A percentile compares a stretch with the other conserved stretches of the same genome.
Conservation (phyloP, 2,797 vertebrate species). For the Philypnodon macrostomus region DNA sequence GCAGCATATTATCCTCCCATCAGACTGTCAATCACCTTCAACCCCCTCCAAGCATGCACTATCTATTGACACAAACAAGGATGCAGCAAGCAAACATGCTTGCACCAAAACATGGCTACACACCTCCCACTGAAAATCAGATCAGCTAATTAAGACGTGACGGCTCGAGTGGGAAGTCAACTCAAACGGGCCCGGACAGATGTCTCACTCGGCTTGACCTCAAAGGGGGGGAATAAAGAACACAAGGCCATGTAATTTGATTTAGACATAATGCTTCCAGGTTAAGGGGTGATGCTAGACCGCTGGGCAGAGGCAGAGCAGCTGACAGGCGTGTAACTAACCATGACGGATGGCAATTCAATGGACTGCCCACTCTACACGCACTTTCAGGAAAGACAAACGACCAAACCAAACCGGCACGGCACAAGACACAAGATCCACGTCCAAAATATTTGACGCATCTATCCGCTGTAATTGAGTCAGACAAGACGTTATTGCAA, state of each 20-base stretch:
- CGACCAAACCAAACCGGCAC: constrained; percentile 57
- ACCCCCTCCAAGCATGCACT: constrained; percentile 14
- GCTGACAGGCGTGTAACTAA: constrained; percentile 82
- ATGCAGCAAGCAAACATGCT: constrained; percentile 34
- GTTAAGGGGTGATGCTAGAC: constrained; percentile 77
- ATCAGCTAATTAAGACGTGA: constrained; percentile 75
- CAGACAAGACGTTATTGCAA: constrained; percentile 34
- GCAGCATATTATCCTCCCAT: constrained; percentile 69
- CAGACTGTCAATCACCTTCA: constrained; percentile 63
- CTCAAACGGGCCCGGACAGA: constrained; percentile 74
- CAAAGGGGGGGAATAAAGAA: constrained; percentile 74
- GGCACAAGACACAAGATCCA: constrained; percentile 36
- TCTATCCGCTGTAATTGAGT: constrained; percentile 36
- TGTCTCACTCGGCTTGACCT: constrained; percentile 78
- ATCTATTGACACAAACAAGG: constrained; percentile 36
- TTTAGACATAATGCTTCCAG: constrained; percentile 82
- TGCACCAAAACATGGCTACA: constrained; percentile 23
- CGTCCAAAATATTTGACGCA: constrained; percentile 41
- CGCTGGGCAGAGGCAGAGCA: constrained; percentile 74
- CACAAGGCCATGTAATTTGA: constrained; percentile 77
- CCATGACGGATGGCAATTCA: constrained; percentile 81
- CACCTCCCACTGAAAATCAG: constrained; percentile 59
- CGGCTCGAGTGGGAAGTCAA: constrained; percentile 71
- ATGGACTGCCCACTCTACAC: constrained; percentile 72
- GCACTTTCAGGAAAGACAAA: constrained; percentile 58